A percentile compares a stretch with the other conserved stretches of the same genome.
phyloP scores from a whole-genome alignment of 2,888 invertebrate species.

The Deilephila porcellus region DNA sequence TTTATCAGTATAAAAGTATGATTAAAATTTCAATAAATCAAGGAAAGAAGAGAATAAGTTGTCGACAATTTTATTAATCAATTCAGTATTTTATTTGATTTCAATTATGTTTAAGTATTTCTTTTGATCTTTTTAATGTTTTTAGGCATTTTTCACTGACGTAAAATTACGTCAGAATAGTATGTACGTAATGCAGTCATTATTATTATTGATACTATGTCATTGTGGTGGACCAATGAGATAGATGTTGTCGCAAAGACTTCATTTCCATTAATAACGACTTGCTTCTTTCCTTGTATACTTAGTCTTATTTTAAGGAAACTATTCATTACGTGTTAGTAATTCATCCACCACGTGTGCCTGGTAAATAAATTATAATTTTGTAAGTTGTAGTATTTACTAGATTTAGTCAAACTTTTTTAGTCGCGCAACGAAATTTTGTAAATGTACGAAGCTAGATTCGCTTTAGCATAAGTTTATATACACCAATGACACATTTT shows the following conservation, averaged over 20 bases:
- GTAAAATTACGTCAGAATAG: not conserved
- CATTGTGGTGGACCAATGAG: not conserved
- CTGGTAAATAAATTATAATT: slow-evolving; percentile 61
- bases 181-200: not conserved
- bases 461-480: slow-evolving; percentile 73
- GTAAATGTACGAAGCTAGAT: slow-evolving; percentile 65
- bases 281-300: slow-evolving; percentile 17
- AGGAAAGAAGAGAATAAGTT: slow-evolving; percentile 19
- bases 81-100: slow-evolving; percentile 16
- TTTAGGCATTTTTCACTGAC: not conserved
- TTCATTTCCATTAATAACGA: not conserved
- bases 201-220: not conserved
- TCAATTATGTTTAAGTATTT: not conserved
- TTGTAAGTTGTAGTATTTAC: slow-evolving; percentile 43
- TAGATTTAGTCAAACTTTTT: slow-evolving; percentile 30
- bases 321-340: not conserved
- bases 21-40: not conserved
- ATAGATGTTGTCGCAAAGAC: not conserved
- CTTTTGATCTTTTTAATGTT: not conserved
- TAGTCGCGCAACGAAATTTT: slow-evolving; percentile 67
- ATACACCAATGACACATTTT: slow-evolving; percentile 83
- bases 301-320: slow-evolving; percentile 2
- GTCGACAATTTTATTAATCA: not conserved
- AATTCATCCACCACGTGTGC: slow-evolving; percentile 66
- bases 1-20: not conserved